A percentile compares a stretch with the other conserved stretches of the same genome.
phyloP scores from a whole-genome alignment of 2,113 vertebrate genomes.

The Brachionichthys hirsutus region DNA sequence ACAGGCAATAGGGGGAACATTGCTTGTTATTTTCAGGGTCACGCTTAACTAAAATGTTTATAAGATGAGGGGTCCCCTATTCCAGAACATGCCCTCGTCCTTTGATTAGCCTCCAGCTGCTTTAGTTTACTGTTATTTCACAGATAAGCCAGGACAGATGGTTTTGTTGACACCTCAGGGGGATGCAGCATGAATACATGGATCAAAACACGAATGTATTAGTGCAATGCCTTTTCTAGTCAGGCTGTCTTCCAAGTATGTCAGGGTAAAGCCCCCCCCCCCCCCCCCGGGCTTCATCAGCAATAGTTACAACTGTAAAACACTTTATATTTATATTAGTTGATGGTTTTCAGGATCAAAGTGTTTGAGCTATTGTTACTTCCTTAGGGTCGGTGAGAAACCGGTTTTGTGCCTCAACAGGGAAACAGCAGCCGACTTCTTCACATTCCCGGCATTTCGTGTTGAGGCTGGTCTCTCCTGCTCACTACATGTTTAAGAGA shows the following conservation, averaged over 20 bases:
- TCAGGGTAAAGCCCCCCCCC: no score
- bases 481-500: constrained; percentile 37
- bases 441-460: constrained; percentile 61
- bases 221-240: neutral
- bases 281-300: no score
- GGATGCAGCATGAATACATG: neutral
- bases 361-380: neutral
- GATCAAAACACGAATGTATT: neutral
- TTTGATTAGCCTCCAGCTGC: constrained; percentile 14
- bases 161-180: neutral
- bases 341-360: neutral
- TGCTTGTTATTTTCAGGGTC: constrained; percentile 21
- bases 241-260: no score
- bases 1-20: constrained; percentile 22
- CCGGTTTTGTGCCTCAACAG: neutral
- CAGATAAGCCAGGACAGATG: no score
- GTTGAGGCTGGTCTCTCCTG: constrained; percentile 49
- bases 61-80: constrained; percentile 7
- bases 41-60: constrained; percentile 55
- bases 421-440: neutral
- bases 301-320: no score
- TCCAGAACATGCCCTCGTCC: constrained; percentile 14
- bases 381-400: constrained; percentile 2
- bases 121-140: neutral
- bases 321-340: no score